These are phyloP conservation scores for Pelochelys cantorii DNA, from an alignment of 2,797 vertebrate genomes.

Conservation along the genomic window DNA sequence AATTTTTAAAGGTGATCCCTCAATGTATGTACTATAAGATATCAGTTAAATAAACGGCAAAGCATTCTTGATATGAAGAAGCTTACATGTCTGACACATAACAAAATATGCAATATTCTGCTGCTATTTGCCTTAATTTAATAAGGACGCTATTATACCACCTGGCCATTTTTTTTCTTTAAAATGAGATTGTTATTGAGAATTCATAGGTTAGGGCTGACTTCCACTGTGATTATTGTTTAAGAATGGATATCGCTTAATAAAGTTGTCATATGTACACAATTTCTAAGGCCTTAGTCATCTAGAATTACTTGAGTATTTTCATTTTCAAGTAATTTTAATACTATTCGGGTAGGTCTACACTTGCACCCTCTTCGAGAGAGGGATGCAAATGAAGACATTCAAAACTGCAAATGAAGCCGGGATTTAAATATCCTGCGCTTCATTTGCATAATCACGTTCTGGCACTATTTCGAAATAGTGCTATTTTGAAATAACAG, in stretches of 20 bases:
- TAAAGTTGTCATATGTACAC: neutral
- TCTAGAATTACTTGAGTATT: neutral
- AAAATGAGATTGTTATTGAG: neutral
- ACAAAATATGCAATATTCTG: accelerated
- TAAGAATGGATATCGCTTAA: neutral
- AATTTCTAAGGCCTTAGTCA: neutral
- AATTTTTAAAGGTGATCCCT: neutral
- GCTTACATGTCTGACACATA: neutral
- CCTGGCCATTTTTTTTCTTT: neutral
- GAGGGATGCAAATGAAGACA: too few relatives aligned
- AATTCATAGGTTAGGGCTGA: neutral
- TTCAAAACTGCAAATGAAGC: too few relatives aligned
- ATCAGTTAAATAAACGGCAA: neutral
- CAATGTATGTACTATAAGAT: neutral
- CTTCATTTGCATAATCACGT: too few relatives aligned
- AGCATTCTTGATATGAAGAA: neutral
- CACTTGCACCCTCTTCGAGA: too few relatives aligned
- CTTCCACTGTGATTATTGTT: accelerated
- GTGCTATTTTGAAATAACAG: too few relatives aligned
- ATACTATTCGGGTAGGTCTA: too few relatives aligned
- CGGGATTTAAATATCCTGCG: too few relatives aligned
- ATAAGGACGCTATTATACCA: neutral
- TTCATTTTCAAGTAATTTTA: neutral
- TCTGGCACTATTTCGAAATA: too few relatives aligned
- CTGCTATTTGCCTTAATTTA: neutral